Evolutionary conservation across 1,140 invertebrate genomes (phyloP).

Genomic region (Lamellibrachia luymesi): DNA sequence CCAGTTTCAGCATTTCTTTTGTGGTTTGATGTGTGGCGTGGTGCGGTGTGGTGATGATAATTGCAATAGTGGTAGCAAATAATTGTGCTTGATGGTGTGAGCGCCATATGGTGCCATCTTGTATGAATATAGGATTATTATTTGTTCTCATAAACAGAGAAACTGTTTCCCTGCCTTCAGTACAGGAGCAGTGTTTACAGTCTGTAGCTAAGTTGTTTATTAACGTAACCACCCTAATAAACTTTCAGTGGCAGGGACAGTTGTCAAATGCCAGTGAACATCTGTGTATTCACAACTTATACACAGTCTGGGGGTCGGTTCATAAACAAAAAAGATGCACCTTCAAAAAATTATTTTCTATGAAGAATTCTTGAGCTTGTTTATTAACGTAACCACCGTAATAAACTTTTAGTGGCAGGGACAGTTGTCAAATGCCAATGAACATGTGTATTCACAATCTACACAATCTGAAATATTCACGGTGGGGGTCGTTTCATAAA

Average conservation of each 20-base stretch:
- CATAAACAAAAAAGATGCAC: too few relatives aligned
- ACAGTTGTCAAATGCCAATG: background rate
- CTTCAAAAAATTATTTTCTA: too few relatives aligned
- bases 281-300: background rate
- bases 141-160: background rate
- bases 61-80: background rate
- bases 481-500: background rate
- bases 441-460: background rate
- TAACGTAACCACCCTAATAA: background rate
- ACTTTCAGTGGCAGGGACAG: background rate
- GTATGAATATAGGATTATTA: background rate
- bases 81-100: background rate
- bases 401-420: background rate
- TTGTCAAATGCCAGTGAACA: background rate
- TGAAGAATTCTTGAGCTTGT: background rate
- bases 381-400: background rate
- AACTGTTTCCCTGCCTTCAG: background rate
- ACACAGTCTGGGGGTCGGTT: too few relatives aligned
- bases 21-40: too few relatives aligned
- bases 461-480: background rate
- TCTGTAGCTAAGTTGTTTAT: background rate
- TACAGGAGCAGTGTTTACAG: background rate
- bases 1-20: background rate
- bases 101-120: background rate
- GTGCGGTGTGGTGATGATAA: too few relatives aligned